These are phyloP conservation scores for Drosophila varians DNA, from an alignment of 1,140 invertebrate genomes.

Conservation along the genomic window DNA sequence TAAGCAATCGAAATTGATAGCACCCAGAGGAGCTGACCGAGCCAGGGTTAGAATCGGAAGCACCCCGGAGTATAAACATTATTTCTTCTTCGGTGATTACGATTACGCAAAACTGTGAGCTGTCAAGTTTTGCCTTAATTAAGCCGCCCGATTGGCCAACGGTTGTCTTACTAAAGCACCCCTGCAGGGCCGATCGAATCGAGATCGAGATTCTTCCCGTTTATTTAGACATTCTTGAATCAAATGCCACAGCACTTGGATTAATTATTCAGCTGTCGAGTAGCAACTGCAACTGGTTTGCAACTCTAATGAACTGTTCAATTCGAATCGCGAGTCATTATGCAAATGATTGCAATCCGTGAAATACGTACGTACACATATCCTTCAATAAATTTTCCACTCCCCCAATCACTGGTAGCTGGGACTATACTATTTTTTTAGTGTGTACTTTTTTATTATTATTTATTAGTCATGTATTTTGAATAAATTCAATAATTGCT, in stretches of 20 bases:
- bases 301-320: slow-evolving; percentile 46
- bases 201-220: not conserved
- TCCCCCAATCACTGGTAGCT: slow-evolving; percentile 4
- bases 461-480: slow-evolving; percentile 21
- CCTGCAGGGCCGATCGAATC: too few relatives aligned
- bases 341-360: slow-evolving; percentile 45
- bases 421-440: slow-evolving; percentile 2
- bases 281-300: slow-evolving; percentile 39
- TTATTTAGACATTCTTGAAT: not conserved
- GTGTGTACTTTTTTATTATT: not conserved
- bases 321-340: slow-evolving; percentile 20
- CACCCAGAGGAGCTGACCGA: slow-evolving; percentile 20
- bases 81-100: not conserved
- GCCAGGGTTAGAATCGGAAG: slow-evolving; percentile 24
- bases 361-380: slow-evolving; percentile 17
- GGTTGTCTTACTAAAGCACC: too few relatives aligned
- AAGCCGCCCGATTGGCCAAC: too few relatives aligned
- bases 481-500: slow-evolving; percentile 36
- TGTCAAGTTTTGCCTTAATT: not conserved
- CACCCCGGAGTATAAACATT: not conserved
- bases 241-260: not conserved
- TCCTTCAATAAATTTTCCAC: slow-evolving; percentile 52
- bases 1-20: slow-evolving; percentile 29
- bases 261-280: slow-evolving; percentile 20
- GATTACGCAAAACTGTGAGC: not conserved